These are phyloP conservation scores for Mustelus asterias DNA, from an alignment of 2,113 vertebrate genomes.

Conservation along the genomic window DNA sequence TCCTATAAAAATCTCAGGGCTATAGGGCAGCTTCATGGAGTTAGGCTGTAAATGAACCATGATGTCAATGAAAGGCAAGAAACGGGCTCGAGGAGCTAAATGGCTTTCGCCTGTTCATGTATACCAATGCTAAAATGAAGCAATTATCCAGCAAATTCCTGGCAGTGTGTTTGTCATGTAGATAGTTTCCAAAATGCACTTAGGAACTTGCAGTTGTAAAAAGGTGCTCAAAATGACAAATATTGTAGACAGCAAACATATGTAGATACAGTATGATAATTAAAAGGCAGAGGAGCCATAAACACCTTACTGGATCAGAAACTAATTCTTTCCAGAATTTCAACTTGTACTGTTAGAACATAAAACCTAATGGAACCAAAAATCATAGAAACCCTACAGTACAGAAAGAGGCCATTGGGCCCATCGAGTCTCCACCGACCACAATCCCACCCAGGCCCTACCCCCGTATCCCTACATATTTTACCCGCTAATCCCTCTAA, in stretches of 20 bases:
- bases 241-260: neutral
- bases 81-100: neutral
- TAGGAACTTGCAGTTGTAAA: neutral
- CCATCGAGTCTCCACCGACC: too few relatives aligned
- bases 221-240: neutral
- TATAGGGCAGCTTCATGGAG: neutral
- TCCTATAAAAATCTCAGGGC: neutral
- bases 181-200: neutral
- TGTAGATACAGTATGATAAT: neutral
- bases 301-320: neutral
- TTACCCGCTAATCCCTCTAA: too few relatives aligned
- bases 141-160: neutral
- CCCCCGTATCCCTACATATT: too few relatives aligned
- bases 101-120: neutral
- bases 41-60: neutral
- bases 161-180: neutral
- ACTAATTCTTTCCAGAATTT: neutral
- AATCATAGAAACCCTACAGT: too few relatives aligned
- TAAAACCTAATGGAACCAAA: neutral
- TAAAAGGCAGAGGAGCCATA: neutral
- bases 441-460: too few relatives aligned
- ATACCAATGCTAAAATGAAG: neutral
- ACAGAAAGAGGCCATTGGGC: too few relatives aligned
- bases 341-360: neutral
- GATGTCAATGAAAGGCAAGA: neutral